phyloP scores from a whole-genome alignment of 2,888 invertebrate genomes.

The Herminia tarsipennalis region DNA sequence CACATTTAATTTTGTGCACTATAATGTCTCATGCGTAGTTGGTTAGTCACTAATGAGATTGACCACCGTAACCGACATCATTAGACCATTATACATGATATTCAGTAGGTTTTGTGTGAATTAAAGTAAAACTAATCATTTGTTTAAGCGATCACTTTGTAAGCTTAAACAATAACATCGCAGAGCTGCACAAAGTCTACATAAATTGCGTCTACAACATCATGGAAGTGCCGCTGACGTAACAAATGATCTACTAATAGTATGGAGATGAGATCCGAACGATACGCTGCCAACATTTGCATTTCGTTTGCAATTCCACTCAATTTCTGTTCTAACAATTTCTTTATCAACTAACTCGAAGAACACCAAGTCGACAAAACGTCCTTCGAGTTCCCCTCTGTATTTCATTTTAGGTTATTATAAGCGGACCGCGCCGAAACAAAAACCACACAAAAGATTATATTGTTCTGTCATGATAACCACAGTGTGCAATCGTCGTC shows the following conservation, averaged over 20 bases:
- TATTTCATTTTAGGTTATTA: conserved; percentile 35
- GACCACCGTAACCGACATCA: too few species aligned
- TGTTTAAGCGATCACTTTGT: too few species aligned
- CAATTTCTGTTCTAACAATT: conserved; percentile 17
- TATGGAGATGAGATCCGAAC: conserved; percentile 42
- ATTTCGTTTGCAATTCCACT: conserved; percentile 29
- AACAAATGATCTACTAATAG: conserved; percentile 44
- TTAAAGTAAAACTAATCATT: too few species aligned
- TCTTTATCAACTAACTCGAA: conserved; percentile 33
- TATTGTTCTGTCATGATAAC: conserved; percentile 34
- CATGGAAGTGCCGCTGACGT: conserved; percentile 29
- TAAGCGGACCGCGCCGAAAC: conserved; percentile 23
- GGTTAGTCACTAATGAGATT: too few species aligned
- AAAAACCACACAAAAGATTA: conserved; percentile 42
- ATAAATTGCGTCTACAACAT: conserved; percentile 13
- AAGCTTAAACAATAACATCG: not conserved
- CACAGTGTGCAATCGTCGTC: conserved; percentile 31
- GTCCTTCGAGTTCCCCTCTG: conserved; percentile 23
- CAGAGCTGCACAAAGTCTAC: conserved; percentile 14
- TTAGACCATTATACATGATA: too few species aligned
- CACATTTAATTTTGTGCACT: too few species aligned
- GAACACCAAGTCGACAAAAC: conserved; percentile 24
- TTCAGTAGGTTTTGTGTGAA: too few species aligned
- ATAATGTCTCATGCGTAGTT: too few species aligned
- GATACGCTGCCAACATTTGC: conserved; percentile 36